phyloP scores from a whole-genome alignment of 2,888 invertebrate species.

The Andrena hattorfiana region DNA sequence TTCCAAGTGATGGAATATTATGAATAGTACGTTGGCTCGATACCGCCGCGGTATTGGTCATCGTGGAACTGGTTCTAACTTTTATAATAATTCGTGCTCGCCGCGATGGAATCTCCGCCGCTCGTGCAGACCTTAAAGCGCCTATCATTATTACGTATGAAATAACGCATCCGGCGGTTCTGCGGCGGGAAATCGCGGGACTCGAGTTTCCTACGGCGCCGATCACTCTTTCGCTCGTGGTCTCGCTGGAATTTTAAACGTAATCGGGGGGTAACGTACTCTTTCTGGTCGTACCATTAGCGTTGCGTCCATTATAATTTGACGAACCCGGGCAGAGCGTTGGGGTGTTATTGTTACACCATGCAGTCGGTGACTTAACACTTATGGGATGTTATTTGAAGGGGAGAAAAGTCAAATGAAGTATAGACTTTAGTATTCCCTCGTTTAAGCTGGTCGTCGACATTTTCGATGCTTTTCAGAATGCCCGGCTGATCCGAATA shows the following conservation, averaged over 20 bases:
- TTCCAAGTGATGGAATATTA: constrained; percentile 72
- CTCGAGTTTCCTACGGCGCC: background rate
- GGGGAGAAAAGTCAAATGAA: background rate
- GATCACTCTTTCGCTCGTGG: background rate
- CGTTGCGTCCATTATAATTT: constrained; percentile 17
- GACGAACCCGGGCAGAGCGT: background rate
- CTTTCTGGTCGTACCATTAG: background rate
- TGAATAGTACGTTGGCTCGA: constrained; percentile 65
- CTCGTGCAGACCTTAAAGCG: background rate
- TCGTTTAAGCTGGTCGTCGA: background rate
- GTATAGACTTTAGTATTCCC: constrained; percentile 1
- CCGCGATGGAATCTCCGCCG: constrained; percentile 13
- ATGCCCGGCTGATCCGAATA: background rate
- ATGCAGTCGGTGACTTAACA: background rate
- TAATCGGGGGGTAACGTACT: background rate
- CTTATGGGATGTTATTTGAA: background rate
- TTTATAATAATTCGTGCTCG: constrained; percentile 43
- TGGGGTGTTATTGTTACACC: constrained; percentile 3
- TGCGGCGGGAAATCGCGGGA: constrained; percentile 1
- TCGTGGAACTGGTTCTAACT: constrained; percentile 64
- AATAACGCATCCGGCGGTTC: constrained; percentile 4
- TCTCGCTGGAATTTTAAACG: constrained; percentile 14
- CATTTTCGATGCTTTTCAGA: background rate
- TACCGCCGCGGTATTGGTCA: constrained; percentile 43
- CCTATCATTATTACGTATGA: constrained; percentile 23